Evolutionary conservation across 2,888 invertebrate species (phyloP), one percentile per base, ranked within the genome.

Genomic region (Cataglyphis cursor): DNA sequence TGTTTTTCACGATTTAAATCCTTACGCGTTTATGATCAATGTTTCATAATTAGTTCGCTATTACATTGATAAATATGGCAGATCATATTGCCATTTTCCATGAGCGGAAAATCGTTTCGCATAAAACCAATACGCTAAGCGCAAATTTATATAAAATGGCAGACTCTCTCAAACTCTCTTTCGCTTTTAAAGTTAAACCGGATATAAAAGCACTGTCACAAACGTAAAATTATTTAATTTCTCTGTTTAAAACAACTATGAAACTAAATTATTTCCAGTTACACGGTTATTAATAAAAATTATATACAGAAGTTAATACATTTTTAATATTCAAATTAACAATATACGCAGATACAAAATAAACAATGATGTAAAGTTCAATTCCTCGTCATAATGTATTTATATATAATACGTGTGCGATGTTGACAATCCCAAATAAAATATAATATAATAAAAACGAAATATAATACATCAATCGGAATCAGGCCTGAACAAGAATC

Each of bases 1-100:
- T 72, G 74, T 89, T 85, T 74, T 48, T 81, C 84, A 44, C 82
- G 82, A 89, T 89, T 89, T 62, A 81, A 88, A 89, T 82, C 83
- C 62, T 86, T 81, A 81, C 72, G 70, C 82, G 72, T 81, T 51
- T 51, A 51, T 82, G 59, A 82, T 62, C 65, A 83, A 57, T 80
- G 87, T 83, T 84, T 81, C 85, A 85, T 89, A 89, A 89, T 89
- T 90, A 89, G 88, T 85, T 70, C 78, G 85, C 85, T 84, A 87
- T 85, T 85, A 44, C 72, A 73, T 73, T 84, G 84, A 82, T 88
- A 72, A 83, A 87, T 85, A 74, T 24, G 18, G 4, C 51, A 24
- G 62, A n/a, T 41, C 3, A 48, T 61, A 80, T 66, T 57, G 54
- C 21, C 64, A 38, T 62, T 81, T 81, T 38, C 59, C 64, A 72